Base-by-base conservation (phyloP, 2,797 vertebrate species). In the Pangasius djambal region DNA sequence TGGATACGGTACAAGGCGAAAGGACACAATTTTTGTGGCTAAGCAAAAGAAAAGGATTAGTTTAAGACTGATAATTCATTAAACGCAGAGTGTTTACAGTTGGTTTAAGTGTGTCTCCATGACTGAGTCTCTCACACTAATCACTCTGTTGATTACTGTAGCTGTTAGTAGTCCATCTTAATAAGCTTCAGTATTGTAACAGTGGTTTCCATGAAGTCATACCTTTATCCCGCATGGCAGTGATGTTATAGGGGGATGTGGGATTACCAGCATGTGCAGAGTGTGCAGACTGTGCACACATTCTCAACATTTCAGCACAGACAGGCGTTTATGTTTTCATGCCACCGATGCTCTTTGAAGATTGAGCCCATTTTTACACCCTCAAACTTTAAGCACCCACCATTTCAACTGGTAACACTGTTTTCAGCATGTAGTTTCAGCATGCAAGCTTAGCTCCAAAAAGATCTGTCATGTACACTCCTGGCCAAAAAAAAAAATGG, bases 161-260 rank as follows among this genome's bases (percentile, higher is more conserved):
- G 48, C 77, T 31, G 50, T 34, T 81, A 81, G 22, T 9, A 81
- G 7, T 81, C 18, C 4, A 20, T 3, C 77, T 81, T 31, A 52
- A 34, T 55, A 79, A 79, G 28, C 50, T 57, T 81, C 1, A 81
- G 31, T 57, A 81, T 34, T 20, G 16, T 57, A 81, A 34, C 7
- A 74, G 63, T 81, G 65, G 20, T 90, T 90, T 90, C 89, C 86
- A 85, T 90, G 37, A 88, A 67, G 57, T 77, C 87, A 88, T 85
- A 9, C 12, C 31, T 81, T 28, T 48, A 59, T 61, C 81, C 40
- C 18, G 13, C 44, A 75, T 82, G 28, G 44, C 57, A 37, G 16
- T 22, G 18, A 57, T 57, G 78, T 81, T 81, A 81, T 57, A 13
- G 52, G 31, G 18, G 52, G 78, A 79, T 57, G 52, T 57, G 77